Conservation (phyloP, 2,113 vertebrate species). For the Macrotis lagotis region DNA sequence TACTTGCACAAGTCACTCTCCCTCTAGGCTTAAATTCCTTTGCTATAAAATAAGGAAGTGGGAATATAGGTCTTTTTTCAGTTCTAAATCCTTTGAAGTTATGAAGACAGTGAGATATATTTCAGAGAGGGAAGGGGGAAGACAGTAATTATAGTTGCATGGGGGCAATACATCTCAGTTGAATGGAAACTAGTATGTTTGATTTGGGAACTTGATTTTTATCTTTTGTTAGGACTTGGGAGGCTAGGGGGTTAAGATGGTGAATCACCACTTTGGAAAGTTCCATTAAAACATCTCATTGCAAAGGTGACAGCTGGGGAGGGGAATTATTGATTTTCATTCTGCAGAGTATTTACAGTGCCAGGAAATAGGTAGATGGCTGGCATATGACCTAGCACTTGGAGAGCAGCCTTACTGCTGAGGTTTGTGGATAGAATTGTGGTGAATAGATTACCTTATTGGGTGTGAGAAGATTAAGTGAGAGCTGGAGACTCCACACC, state of each 20-base stretch:
- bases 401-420: not conserved
- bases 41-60: not conserved
- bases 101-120: not conserved
- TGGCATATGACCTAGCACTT: not conserved
- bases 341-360: not conserved
- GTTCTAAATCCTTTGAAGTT: not conserved
- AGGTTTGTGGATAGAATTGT: not conserved
- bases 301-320: not conserved
- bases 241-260: not conserved
- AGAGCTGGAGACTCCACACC: not conserved
- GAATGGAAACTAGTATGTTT: not conserved
- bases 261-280: not conserved
- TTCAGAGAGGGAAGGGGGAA: not conserved
- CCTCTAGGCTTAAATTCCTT: not conserved
- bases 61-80: not conserved
- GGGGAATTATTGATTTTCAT: not conserved
- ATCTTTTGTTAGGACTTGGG: not conserved
- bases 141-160: not conserved
- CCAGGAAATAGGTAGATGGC: not conserved
- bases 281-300: not conserved
- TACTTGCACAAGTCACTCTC: not conserved
- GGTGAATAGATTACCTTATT: not conserved
- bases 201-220: not conserved
- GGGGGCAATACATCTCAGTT: not conserved
- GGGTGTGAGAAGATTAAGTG: not conserved